A percentile compares a stretch with the other conserved stretches of the same genome.
Conservation (phyloP, 2,797 vertebrate genomes). For the Malurus leucopterus region DNA sequence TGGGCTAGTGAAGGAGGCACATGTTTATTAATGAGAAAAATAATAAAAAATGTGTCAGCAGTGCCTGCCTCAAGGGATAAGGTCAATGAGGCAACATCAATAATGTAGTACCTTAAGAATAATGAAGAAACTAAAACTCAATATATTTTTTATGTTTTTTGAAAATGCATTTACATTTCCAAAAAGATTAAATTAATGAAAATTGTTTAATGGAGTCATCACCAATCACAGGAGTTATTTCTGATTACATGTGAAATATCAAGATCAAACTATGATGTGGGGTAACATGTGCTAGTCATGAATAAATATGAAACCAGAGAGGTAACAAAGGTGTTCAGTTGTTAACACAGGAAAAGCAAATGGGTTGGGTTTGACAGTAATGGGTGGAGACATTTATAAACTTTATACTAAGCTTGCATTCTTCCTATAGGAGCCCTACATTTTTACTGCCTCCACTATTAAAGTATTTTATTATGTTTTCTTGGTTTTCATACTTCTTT, state of each 20-base stretch:
- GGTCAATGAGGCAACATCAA: slow-evolving; percentile 11
- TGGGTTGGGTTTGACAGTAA: not conserved
- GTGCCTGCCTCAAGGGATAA: slow-evolving; percentile 15
- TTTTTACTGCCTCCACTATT: not conserved
- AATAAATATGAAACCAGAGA: not conserved
- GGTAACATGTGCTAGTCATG: not conserved
- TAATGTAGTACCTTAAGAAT: not conserved
- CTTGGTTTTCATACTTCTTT: not conserved
- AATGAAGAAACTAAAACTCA: not conserved
- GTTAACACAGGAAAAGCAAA: not conserved
- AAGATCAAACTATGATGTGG: not conserved
- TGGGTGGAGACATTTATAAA: not conserved
- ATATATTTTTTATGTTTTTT: not conserved
- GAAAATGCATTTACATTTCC: not conserved
- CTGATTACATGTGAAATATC: not conserved
- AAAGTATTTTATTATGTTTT: not conserved
- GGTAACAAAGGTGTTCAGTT: not conserved
- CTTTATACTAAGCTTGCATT: not conserved
- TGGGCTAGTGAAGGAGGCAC: not conserved
- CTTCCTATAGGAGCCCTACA: fast-evolving
- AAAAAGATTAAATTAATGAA: not conserved
- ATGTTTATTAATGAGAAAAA: slow-evolving; percentile 51
- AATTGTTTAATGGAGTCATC: not conserved
- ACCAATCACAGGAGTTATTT: not conserved
- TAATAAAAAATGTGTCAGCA: slow-evolving; percentile 34